A percentile compares a stretch with the other conserved stretches of the same genome.
These are phyloP conservation scores for Sarcophaga carnaria DNA, from an alignment of 2,888 invertebrate species.

Conservation along the genomic window DNA sequence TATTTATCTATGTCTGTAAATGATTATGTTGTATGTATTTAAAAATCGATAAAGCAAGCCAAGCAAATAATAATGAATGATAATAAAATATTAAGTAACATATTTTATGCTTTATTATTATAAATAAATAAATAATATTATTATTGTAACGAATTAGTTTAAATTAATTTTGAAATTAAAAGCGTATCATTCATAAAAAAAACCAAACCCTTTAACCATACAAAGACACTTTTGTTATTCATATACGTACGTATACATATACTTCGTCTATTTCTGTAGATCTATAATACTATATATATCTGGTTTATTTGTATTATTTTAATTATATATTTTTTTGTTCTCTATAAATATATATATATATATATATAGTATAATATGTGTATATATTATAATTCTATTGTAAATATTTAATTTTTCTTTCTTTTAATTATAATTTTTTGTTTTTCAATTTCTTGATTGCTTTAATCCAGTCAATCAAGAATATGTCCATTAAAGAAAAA, in stretches of 20 bases:
- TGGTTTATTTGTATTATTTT: too few relatives aligned
- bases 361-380: background rate
- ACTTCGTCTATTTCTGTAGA: slow-evolving; percentile 44
- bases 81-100: slow-evolving; percentile 28
- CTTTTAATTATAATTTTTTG: slow-evolving; percentile 29
- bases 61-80: slow-evolving; percentile 5
- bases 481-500: slow-evolving; percentile 64
- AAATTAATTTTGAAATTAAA: background rate
- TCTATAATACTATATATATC: background rate
- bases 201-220: background rate
- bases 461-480: slow-evolving; percentile 29
- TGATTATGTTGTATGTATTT: slow-evolving; percentile 32
- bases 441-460: slow-evolving; percentile 42
- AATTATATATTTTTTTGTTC: too few relatives aligned
- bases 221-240: slow-evolving; percentile 54
- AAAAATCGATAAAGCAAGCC: background rate
- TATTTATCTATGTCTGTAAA: slow-evolving; percentile 35
- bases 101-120: slow-evolving; percentile 20
- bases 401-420: slow-evolving; percentile 58
- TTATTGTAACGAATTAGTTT: background rate
- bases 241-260: slow-evolving; percentile 4
- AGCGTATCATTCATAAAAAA: slow-evolving; percentile 13
- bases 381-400: slow-evolving; percentile 52
- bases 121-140: background rate
- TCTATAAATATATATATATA: too few relatives aligned